Evolutionary conservation across 2,113 vertebrate species (phyloP), one percentile per base, ranked within the genome.

Genomic region (Puffinus mauretanicus): DNA sequence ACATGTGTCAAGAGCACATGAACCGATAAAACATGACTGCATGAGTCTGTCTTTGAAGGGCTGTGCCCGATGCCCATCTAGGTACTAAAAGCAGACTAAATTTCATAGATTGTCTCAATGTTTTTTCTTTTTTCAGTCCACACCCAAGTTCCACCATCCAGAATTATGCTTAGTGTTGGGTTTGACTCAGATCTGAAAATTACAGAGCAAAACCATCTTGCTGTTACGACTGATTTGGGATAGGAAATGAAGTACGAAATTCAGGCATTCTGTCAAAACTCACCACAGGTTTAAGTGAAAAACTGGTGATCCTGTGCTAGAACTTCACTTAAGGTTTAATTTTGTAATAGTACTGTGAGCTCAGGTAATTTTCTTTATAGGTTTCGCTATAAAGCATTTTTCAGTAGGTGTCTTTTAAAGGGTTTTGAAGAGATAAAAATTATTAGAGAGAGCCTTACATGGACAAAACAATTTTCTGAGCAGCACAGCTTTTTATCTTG

Each of bases 251-350:
- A 71, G 25, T 30, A 9, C 1, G 7, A 32, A 72, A 57, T 96
- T 38, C 22, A 52, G 61, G 22, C 44, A n/a, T 93, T 91, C 83
- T 86, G 71, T 90, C 42, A 88, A 86, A 97, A 72, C 30, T 89
- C 9, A 1, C 54, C 60, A 47, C 60, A 38, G 51, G 26, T 89
- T 94, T 94, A 70, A 2, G 0, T 93, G 83, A 82, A 82, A 90
- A 94, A 40, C 70, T 79, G 69, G 12, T 71, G 40, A 44, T 65
- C 52, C 57, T 95, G 96, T 91, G 91, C 55, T 95, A 87, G 94
- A 95, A 91, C 36, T 85, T 82, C 5, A 57, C 20, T 66, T 84
- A 40, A 71, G 6, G 40, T 87, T 93, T 87, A 36, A 47, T 82
- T 84, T 65, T 82, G 21, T 78, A n/a, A 22, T 10, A 62, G 10